Base-by-base conservation (phyloP, 2,797 vertebrate species). In the Tiaroga cobitis region DNA sequence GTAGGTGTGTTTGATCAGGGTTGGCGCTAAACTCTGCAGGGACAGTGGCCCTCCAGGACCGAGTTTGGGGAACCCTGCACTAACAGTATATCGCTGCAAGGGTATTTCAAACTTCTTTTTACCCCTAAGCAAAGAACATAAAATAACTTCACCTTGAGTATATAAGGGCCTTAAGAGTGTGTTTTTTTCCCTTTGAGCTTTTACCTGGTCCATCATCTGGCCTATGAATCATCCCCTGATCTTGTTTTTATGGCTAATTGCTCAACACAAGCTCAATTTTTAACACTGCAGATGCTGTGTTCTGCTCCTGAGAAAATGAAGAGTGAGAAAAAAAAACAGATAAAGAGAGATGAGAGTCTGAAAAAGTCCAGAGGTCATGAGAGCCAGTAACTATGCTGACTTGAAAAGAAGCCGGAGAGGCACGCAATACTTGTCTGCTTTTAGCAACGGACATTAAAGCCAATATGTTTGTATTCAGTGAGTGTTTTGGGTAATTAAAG, bases 171-270 rank as follows among this genome's bases (percentile, higher is more conserved):
- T 65, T 65, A 32, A 65, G 13, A 83, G 75, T 72, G 56, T 79
- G 37, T 29, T 29, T 79, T 87, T 73, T 86, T 77, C 72, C 39
- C 86, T 24, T 34, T 43, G 74, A 76, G 75, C 81, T 85, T 72
- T 85, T 69, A 81, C 80, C 84, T 54, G 56, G 81, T 73, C 81
- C 59, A 74, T 59, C 56, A 78, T 59, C 63, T 80, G 65, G 72
- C 72, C 84, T 59, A 29, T 37, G 24, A 81, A 80, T 51, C 77
- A 83, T 89, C 67, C 82, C 69, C 49, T 78, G 73, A 87, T 34
- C 67, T 65, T 54, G 59, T 67, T 68, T 76, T 87, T 80, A 82
- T 70, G 75, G 34, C 82, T 89, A 88, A 88, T 88, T 89, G 82
- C 79, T 82, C 69, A 82, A 82, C 32, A 49, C 34, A 68, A 54